Evolutionary conservation across 2,113 vertebrate species (phyloP), one percentile per base, ranked within the genome.

Genomic region (Pluvialis apricaria): DNA sequence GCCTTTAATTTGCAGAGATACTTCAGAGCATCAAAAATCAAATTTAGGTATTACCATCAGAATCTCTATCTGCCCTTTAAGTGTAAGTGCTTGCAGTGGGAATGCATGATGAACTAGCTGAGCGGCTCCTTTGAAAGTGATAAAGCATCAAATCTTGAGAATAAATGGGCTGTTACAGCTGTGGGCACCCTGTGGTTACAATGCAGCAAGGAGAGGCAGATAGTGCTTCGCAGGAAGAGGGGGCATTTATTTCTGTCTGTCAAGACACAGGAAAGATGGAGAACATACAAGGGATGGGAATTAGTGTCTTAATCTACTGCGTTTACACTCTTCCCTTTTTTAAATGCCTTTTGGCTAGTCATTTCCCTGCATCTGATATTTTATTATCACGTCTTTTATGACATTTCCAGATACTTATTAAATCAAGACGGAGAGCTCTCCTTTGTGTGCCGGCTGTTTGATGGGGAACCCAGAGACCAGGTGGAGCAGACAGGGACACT

Each of bases 351-450:
- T 87, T 80, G 94, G 94, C 70, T 44, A 49, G 70, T 90, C 86
- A 31, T 94, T 87, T 86, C 19, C 94, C 89, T 54, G 36, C 73
- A 72, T 76, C 92, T 91, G 94, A 82, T 92, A 66, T 91, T 96
- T 94, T 82, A 78, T 86, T 81, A 89, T 78, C 86, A 32, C 0
- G 1, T 57, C 88, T 89, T 90, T 93, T 82, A 72, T 85, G 96
- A 86, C 86, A 54, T 87, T 91, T 81, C 64, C 96, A 92, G 82
- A 36, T 61, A 69, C 36, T 91, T 66, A 90, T 83, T 94, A 86
- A 86, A 94, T 89, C 91, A 84, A 38, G 80, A 88, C 15, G 25
- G 51, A 78, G 55, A 92, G 60, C 83, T 81, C 64, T 84, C 68
- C 83, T 81, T 66, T 44, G 68, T 42, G 87, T 38, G 72, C 91